Evolutionary conservation across 2,888 invertebrate genomes (phyloP).

Genomic region (Tolmerus cingulatus): DNA sequence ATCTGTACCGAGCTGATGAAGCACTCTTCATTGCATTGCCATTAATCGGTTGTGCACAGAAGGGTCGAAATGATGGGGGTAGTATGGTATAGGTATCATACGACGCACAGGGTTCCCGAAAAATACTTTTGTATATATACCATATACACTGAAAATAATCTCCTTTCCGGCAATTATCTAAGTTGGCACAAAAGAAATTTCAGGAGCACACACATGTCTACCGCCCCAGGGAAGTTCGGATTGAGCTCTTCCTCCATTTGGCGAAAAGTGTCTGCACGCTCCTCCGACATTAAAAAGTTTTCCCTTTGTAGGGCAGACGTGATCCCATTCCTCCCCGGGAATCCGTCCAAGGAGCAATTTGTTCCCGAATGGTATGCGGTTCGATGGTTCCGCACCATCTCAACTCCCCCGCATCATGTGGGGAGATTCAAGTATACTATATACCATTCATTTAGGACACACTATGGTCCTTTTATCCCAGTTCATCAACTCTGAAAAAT

Average conservation of each 20-base stretch:
- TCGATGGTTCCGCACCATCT: background rate
- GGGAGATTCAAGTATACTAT: background rate
- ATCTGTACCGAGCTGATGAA: background rate
- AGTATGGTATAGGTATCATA: background rate
- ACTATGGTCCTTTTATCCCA: slow-evolving; percentile 18
- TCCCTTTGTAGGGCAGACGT: slow-evolving; percentile 4
- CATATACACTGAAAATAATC: background rate
- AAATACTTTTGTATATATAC: background rate
- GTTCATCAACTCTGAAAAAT: background rate
- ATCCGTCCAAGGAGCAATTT: slow-evolving; percentile 26
- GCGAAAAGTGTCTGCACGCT: slow-evolving; percentile 12
- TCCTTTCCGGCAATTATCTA: background rate
- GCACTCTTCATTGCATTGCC: background rate
- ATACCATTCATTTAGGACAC: background rate
- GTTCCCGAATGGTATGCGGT: background rate
- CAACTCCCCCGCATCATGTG: background rate
- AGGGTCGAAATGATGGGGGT: background rate
- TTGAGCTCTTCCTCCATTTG: background rate
- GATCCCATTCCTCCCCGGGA: slow-evolving; percentile 11
- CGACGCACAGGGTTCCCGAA: background rate
- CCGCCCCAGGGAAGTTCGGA: background rate
- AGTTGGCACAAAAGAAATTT: background rate
- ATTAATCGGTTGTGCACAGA: background rate
- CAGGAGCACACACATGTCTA: background rate
- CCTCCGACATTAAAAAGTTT: slow-evolving; percentile 5